These are phyloP conservation scores for Beaufortia kweichowensis DNA, from an alignment of 2,113 vertebrate species.

Conservation along the genomic window DNA sequence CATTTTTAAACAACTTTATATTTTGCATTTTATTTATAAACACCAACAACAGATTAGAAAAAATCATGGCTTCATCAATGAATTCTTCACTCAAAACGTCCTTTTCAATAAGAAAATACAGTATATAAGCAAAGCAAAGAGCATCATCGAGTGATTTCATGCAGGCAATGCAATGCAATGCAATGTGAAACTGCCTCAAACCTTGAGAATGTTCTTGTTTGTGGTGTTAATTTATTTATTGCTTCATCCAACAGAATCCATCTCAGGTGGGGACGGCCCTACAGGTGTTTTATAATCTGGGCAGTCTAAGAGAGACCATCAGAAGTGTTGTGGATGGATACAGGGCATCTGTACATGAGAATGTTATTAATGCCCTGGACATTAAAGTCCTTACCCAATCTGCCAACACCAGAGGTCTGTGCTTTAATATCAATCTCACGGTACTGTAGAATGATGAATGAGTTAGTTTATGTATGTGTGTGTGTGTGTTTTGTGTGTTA, in stretches of 20 bases:
- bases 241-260: constrained; percentile 80
- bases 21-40: too few relatives aligned
- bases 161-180: too few relatives aligned
- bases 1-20: too few relatives aligned
- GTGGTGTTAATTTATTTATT: neutral
- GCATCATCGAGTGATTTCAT: too few relatives aligned
- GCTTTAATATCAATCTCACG: neutral
- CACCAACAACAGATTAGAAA: too few relatives aligned
- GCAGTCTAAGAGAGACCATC: constrained; percentile 86
- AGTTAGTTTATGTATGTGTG: constrained; percentile 1
- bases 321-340: constrained; percentile 84
- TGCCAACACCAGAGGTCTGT: constrained; percentile 79
- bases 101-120: too few relatives aligned
- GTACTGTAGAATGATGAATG: neutral
- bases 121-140: too few relatives aligned
- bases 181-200: too few relatives aligned
- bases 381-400: constrained; percentile 91
- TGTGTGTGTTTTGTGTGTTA: constrained; percentile 3
- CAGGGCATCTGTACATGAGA: constrained; percentile 82
- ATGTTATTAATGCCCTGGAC: constrained; percentile 84
- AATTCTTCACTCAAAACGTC: too few relatives aligned
- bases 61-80: too few relatives aligned
- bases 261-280: constrained; percentile 95
- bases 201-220: too few relatives aligned
- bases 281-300: constrained; percentile 95